phyloP scores from a whole-genome alignment of 2,797 vertebrate species.

The Sebastes flavidus region DNA sequence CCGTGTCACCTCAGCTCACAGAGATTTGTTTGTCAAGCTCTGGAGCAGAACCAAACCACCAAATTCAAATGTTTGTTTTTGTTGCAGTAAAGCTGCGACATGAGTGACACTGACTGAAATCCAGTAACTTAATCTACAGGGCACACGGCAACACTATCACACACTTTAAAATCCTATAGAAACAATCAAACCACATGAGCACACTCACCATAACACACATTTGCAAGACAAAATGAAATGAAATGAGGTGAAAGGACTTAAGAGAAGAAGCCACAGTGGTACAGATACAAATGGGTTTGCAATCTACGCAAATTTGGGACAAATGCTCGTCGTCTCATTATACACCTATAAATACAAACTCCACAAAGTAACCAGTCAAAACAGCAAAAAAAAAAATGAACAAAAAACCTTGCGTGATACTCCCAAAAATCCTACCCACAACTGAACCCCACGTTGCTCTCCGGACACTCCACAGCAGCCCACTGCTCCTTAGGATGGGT shows the following conservation, averaged over 20 bases:
- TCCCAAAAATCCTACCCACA: neutral
- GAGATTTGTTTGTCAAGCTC: conserved; percentile 27
- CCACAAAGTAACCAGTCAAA: neutral
- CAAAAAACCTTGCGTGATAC: too few relatives aligned
- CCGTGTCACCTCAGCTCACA: conserved; percentile 14
- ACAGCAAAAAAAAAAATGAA: neutral
- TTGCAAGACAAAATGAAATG: neutral
- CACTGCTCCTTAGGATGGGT: too few relatives aligned
- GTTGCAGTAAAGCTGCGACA: neutral
- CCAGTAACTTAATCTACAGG: neutral
- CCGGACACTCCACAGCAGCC: too few relatives aligned
- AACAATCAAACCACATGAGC: neutral
- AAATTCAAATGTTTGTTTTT: conserved; percentile 37
- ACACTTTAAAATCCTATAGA: neutral
- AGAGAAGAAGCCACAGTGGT: neutral
- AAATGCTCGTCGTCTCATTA: neutral
- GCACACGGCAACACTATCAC: neutral
- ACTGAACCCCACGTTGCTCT: too few relatives aligned
- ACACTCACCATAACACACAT: neutral
- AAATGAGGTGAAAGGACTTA: neutral
- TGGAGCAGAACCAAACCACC: conserved; percentile 29
- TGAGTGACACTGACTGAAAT: neutral
- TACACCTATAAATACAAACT: neutral
- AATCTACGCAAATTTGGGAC: neutral
- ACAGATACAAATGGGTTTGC: neutral